Evolutionary conservation across 2,797 vertebrate genomes (phyloP).

Genomic region (Microctenopoma lineatum): DNA sequence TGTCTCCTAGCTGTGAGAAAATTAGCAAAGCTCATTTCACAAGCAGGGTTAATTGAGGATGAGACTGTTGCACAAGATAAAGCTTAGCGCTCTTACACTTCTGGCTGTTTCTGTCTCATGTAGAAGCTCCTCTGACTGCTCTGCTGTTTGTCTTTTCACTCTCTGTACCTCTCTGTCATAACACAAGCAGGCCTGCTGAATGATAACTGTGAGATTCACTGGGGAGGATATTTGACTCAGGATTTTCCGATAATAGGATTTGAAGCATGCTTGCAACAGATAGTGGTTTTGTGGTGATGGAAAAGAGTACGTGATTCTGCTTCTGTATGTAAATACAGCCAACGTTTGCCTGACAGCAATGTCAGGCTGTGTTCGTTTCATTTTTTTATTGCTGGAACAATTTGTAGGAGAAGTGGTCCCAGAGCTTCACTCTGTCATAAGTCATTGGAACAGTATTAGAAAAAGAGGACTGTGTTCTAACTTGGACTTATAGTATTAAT

Average conservation of each 20-base stretch:
- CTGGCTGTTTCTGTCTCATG: conserved; percentile 41
- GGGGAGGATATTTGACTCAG: conserved; percentile 79
- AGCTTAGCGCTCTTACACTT: conserved; percentile 32
- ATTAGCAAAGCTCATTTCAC: conserved; percentile 51
- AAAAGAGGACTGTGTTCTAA: conserved; percentile 25
- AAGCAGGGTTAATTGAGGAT: conserved; percentile 43
- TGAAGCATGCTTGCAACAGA: conserved; percentile 76
- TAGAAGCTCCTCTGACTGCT: conserved; percentile 41
- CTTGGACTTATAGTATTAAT: conserved; percentile 27
- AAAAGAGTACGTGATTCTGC: conserved; percentile 61
- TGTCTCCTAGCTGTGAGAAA: conserved; percentile 51
- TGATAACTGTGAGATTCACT: conserved; percentile 74
- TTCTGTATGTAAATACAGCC: conserved; percentile 62
- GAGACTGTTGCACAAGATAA: conserved; percentile 39
- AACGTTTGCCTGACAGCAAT: conserved; percentile 36
- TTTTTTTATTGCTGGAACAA: conserved; percentile 21
- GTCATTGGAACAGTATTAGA: conserved; percentile 12
- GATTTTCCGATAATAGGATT: conserved; percentile 81
- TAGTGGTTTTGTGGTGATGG: conserved; percentile 76
- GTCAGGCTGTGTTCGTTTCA: conserved; percentile 22
- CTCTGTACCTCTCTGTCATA: conserved; percentile 79
- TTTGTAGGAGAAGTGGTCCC: conserved; percentile 3
- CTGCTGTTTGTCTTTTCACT: conserved; percentile 69
- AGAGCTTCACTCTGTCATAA: conserved; percentile 15
- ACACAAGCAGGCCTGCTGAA: conserved; percentile 66